Evolutionary conservation across 2,113 vertebrate genomes (phyloP).

Genomic region (Strix uralensis): DNA sequence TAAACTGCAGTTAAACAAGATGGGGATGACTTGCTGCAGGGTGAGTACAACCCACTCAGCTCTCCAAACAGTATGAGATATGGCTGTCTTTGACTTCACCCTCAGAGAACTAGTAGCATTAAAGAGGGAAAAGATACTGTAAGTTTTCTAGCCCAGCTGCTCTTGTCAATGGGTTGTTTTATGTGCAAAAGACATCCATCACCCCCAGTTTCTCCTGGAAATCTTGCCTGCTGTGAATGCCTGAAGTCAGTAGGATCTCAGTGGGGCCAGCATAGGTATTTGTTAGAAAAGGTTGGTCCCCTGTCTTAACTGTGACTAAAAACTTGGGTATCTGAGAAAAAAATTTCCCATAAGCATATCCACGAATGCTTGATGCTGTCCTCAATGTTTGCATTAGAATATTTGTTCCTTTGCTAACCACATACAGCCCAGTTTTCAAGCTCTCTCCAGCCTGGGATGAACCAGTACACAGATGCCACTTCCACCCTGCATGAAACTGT

Average conservation of each 20-base stretch:
- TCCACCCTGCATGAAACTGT: not conserved
- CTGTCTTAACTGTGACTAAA: not conserved
- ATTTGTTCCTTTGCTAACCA: not conserved
- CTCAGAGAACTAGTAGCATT: not conserved
- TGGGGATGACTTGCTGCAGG: slow-evolving; percentile 19
- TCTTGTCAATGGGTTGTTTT: not conserved
- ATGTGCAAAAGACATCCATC: not conserved
- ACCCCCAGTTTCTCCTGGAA: not conserved
- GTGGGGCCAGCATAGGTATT: not conserved
- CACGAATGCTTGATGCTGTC: accelerated
- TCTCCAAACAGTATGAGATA: slow-evolving; percentile 1
- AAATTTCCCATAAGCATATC: not conserved
- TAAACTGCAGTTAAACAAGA: slow-evolving; percentile 22
- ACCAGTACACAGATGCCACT: not conserved
- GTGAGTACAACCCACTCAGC: slow-evolving; percentile 13
- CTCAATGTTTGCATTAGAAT: not conserved
- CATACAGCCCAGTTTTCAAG: not conserved
- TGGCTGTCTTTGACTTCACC: slow-evolving; percentile 7
- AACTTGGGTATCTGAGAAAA: not conserved
- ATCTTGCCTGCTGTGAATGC: not conserved
- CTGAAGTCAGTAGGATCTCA: not conserved
- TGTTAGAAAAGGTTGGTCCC: not conserved
- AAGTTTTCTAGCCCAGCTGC: not conserved
- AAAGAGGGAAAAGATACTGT: not conserved
- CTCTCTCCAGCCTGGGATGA: not conserved